A percentile compares a stretch with the other conserved stretches of the same genome.
Evolutionary conservation across 1,140 invertebrate genomes (phyloP).

Genomic region (Drosophila mayri): DNA sequence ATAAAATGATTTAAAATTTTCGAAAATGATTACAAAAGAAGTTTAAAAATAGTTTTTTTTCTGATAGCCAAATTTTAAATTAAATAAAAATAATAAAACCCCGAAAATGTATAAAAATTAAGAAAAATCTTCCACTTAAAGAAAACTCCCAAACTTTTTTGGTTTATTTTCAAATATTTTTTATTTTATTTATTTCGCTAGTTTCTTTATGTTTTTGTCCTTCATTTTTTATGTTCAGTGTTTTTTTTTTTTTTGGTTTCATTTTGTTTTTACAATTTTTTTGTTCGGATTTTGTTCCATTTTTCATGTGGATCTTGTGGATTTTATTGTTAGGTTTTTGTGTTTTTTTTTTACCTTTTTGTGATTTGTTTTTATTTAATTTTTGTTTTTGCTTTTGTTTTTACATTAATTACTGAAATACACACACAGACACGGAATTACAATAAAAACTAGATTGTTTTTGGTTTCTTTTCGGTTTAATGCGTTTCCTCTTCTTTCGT

Average conservation of each 20-base stretch:
- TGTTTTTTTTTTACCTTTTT: conserved; percentile 22
- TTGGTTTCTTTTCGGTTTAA: conserved; percentile 45
- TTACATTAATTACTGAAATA: conserved; percentile 82
- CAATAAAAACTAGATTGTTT: conserved; percentile 80
- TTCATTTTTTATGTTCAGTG: conserved; percentile 67
- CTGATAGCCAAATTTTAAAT: no score
- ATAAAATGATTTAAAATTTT: no score
- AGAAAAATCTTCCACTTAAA: neutral
- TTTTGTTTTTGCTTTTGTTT: conserved; percentile 30
- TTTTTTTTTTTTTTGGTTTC: conserved; percentile 50
- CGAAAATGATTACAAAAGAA: no score
- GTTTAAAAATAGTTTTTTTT: no score
- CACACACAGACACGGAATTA: conserved; percentile 83
- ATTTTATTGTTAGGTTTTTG: conserved; percentile 45
- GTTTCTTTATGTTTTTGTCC: conserved; percentile 71
- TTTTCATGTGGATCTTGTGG: conserved; percentile 49
- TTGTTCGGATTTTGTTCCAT: conserved; percentile 49
- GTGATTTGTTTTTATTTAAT: conserved; percentile 25
- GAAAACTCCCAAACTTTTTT: neutral
- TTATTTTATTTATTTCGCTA: conserved; percentile 82
- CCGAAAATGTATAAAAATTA: no score
- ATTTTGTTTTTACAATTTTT: conserved; percentile 65
- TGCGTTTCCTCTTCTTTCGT: conserved; percentile 10
- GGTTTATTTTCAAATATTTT: conserved; percentile 73
- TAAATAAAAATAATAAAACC: no score